Base-by-base conservation (phyloP, 1,140 invertebrate genomes). In the Centruroides sculpturatus region DNA sequence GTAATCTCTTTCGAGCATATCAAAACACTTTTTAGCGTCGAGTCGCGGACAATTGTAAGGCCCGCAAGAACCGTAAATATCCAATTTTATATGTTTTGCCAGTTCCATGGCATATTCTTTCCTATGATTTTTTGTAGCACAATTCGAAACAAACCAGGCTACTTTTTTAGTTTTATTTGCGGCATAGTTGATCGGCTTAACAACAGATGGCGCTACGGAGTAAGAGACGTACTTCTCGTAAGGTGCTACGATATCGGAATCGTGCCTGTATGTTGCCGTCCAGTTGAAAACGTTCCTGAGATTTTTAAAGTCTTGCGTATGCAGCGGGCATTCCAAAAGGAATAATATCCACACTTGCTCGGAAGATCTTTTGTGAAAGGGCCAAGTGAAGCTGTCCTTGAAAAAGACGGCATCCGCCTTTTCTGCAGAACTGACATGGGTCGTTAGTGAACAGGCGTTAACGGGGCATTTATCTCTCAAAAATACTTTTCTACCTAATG, bases 91-190 rank as follows among this genome's bases (percentile, higher is more conserved):
- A 73, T 89, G 81, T 71, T 92, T 90, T 23, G 81, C 77, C 11
- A 96, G 77, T 72, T 92, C 85, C 64, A 85, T 82, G 9, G 92
- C 90, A 76, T 92, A 95, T 66, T 89, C 82, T 60, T 93, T 77
- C 35, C 92, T 79, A 13, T 85, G 83, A 72, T 95, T 97, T 58
- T 85, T 81, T 0, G 92, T 88, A 63, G 84, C 85, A 72, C 93
- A 98, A 75, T 97, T 96, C 35, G 92, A 96, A 13, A 97, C 92
- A 73, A 97, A 96, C 93, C 93, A 97, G 48, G 92, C 92, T 4
- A 94, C 91, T 73, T 88, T 88, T 75, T 89, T 91, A 13, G 88
- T 92, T 73, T 94, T 95, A 71, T 91, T 91, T 4, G 81, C 81
- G 0, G 89, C 87, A 70, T 86, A 93, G 41, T 41, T 41, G 73